A percentile compares a stretch with the other conserved stretches of the same genome.
Conservation (phyloP, 2,888 invertebrate genomes). For the Aricia artaxerxes region DNA sequence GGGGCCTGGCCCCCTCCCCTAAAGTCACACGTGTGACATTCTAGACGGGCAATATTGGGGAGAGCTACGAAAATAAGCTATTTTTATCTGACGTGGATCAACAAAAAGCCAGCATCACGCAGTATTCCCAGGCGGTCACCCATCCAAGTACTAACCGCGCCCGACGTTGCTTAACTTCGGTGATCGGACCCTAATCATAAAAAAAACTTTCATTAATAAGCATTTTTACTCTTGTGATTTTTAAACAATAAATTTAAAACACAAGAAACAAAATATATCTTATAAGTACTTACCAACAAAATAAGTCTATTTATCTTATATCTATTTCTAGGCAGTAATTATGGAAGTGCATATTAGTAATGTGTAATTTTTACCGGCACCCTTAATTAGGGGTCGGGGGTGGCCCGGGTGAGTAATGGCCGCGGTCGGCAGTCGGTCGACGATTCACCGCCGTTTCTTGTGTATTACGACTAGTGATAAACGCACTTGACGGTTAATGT, state of each 20-base stretch:
- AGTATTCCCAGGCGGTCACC: slow-evolving; percentile 24
- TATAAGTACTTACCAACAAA: too few relatives aligned
- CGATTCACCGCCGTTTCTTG: slow-evolving; percentile 19
- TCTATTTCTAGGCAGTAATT: not conserved
- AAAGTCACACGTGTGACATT: too few relatives aligned
- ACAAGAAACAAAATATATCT: too few relatives aligned
- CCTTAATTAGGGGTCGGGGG: slow-evolving; percentile 39
- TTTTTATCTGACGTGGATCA: too few relatives aligned
- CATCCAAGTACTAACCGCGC: slow-evolving; percentile 48
- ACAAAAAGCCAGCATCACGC: slow-evolving; percentile 21
- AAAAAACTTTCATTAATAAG: too few relatives aligned
- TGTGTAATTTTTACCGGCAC: slow-evolving; percentile 38
- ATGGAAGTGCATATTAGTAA: slow-evolving; percentile 17
- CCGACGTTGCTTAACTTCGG: slow-evolving; percentile 54
- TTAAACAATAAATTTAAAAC: too few relatives aligned
- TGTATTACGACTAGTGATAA: slow-evolving; percentile 24
- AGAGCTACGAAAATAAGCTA: too few relatives aligned
- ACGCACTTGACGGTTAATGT: not conserved
- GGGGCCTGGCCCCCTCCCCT: too few relatives aligned
- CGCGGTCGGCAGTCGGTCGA: not conserved
- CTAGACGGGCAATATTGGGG: too few relatives aligned
- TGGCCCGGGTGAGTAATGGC: slow-evolving; percentile 5
- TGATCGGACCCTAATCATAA: slow-evolving; percentile 39
- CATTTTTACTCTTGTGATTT: too few relatives aligned
- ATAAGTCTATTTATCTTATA: not conserved